Evolutionary conservation across 1,140 invertebrate genomes (phyloP), one percentile per base, ranked within the genome.

Genomic region (Zaprionus gabonicus): DNA sequence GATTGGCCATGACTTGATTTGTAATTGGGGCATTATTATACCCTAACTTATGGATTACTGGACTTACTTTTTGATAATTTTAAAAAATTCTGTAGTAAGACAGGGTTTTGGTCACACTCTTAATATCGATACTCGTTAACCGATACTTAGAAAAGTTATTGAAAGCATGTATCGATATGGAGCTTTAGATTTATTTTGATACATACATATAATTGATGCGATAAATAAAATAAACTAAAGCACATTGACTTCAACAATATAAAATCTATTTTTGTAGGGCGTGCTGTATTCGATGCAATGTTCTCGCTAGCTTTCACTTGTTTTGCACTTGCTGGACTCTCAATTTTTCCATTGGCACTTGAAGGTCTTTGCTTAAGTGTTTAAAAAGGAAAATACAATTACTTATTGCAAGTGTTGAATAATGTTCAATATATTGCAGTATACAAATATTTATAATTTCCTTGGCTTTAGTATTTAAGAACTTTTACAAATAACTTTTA

Each of bases 361-460:
- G 17, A 49, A 28, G 41, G 25, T 46, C 15, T 27, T 12, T 25
- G 15, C 9, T 17, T 6, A 65, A 55, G 62, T 55, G 49, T 55
- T 27, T 25, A 34, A 23, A 55, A 65, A 27, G 6, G 10, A 20
- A 27, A 55, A 38, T 41, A 34, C 31, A 41, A 56, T 5, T 51
- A 55, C 55, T 65, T 55, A 65, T 27, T 65, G 49, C 62, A 64
- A 64, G 31, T 65, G 63, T 20, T 56, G 46, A 55, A 46, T 27
- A 55, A 65, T 65, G 31, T 25, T n/a, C 12, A 7, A 53, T 53
- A 15, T 34, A 34, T 55, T 23, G 20, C 46, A 51, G 3, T n/a
- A 17, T 44, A 17, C 41, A 17, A 6, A 46, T 17, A 20, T 6
- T n/a, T 28, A 28, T 28, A 0, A 44, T n/a, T n/a, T 46, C 17